Evolutionary conservation across 2,797 vertebrate species (phyloP).

Genomic region (Poeciliopsis paucimaculata): DNA sequence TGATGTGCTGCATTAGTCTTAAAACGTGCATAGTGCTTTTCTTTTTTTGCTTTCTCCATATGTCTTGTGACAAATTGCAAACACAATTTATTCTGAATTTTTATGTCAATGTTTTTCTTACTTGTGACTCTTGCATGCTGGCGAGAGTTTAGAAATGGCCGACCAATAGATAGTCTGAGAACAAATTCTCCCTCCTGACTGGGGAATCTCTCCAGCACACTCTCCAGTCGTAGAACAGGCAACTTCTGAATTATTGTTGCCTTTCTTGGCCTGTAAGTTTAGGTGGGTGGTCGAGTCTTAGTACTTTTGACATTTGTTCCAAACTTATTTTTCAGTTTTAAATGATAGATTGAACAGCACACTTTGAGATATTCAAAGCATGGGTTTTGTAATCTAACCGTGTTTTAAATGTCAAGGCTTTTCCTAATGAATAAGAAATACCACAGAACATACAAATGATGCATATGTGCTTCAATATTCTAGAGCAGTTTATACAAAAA

Average conservation of each 20-base stretch:
- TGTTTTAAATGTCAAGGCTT: neutral
- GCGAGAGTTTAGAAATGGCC: neutral
- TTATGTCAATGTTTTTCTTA: neutral
- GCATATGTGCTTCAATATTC: neutral
- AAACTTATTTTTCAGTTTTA: neutral
- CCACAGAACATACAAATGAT: neutral
- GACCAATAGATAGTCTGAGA: neutral
- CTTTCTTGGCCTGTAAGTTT: neutral
- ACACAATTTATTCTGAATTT: neutral
- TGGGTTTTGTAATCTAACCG: neutral
- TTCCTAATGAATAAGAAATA: slow-evolving; percentile 7
- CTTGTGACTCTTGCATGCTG: neutral
- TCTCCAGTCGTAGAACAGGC: neutral
- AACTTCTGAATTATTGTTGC: neutral
- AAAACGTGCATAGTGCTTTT: neutral
- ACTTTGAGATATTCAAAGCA: neutral
- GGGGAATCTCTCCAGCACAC: neutral
- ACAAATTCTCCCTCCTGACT: neutral
- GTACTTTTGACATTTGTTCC: neutral
- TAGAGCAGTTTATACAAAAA: neutral
- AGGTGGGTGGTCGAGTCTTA: neutral
- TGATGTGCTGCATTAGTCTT: neutral
- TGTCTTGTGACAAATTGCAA: neutral
- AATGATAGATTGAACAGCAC: neutral
- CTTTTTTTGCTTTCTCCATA: neutral